Evolutionary conservation across 1,140 invertebrate species (phyloP).

Genomic region (Maniola jurtina): DNA sequence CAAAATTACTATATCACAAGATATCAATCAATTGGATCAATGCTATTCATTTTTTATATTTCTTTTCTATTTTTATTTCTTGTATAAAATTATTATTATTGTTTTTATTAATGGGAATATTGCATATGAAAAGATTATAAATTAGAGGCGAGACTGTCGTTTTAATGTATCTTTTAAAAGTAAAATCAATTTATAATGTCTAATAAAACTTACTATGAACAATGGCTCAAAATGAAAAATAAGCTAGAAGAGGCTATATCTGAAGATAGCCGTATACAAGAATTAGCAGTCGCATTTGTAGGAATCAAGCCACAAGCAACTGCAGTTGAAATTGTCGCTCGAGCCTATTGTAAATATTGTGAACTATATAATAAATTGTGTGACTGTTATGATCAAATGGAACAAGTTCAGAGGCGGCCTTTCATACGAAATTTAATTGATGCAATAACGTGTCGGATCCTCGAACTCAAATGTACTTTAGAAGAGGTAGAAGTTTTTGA

Average conservation of each 20-base stretch:
- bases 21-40: no score
- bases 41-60: no score
- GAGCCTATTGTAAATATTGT: constrained; percentile 63
- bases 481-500: constrained; percentile 67
- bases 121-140: no score
- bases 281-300: constrained; percentile 40
- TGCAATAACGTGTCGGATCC: constrained; percentile 56
- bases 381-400: constrained; percentile 70
- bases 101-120: no score
- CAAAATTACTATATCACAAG: no score
- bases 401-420: constrained; percentile 62
- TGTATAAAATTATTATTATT: no score
- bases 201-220: constrained; percentile 59
- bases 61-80: no score
- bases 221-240: constrained; percentile 63
- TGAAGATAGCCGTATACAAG: constrained; percentile 57
- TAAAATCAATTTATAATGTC: constrained; percentile 40
- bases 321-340: constrained; percentile 61
- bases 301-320: constrained; percentile 65
- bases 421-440: constrained; percentile 63
- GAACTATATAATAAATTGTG: constrained; percentile 65
- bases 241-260: constrained; percentile 41
- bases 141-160: no score
- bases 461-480: constrained; percentile 58
- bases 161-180: constrained; percentile 14